A percentile compares a stretch with the other conserved stretches of the same genome.
Evolutionary conservation across 2,113 vertebrate species (phyloP).

Genomic region (Crotalus tigris): DNA sequence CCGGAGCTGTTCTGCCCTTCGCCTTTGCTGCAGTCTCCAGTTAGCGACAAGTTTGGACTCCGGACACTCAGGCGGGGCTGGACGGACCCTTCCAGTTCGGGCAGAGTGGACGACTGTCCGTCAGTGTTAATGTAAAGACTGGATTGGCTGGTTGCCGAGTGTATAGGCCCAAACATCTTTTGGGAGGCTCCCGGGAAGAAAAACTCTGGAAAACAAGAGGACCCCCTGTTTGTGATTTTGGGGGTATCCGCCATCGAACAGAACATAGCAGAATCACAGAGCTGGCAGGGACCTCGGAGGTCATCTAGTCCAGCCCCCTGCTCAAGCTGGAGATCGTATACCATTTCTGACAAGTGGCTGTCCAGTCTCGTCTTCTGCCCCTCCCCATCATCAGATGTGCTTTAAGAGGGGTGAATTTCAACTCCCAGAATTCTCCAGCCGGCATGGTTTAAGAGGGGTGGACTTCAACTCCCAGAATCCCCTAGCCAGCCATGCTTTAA

Average conservation of each 20-base stretch:
- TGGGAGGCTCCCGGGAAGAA: conserved; percentile 29
- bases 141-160: conserved; percentile 49
- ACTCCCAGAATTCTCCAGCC: background rate
- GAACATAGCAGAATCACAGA: too few species aligned
- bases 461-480: too few species aligned
- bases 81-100: conserved; percentile 37
- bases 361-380: too few species aligned
- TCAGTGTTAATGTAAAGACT: conserved; percentile 67
- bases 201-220: background rate
- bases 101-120: conserved; percentile 46
- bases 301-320: too few species aligned
- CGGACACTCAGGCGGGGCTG: conserved; percentile 11
- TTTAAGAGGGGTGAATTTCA: too few species aligned
- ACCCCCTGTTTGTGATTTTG: background rate
- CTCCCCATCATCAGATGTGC: too few species aligned
- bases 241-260: background rate
- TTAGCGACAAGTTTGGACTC: conserved; percentile 46
- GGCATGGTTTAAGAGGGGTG: too few species aligned
- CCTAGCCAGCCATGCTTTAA: too few species aligned
- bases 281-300: too few species aligned
- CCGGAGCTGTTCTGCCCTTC: conserved; percentile 54
- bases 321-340: too few species aligned
- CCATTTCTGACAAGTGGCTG: too few species aligned
- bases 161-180: conserved; percentile 53
- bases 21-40: conserved; percentile 47